Percentiles rank a stretch among this genome's conserved stretches.
Evolutionary conservation across 2,797 vertebrate genomes (phyloP).

Genomic region (Furcifer pardalis): DNA sequence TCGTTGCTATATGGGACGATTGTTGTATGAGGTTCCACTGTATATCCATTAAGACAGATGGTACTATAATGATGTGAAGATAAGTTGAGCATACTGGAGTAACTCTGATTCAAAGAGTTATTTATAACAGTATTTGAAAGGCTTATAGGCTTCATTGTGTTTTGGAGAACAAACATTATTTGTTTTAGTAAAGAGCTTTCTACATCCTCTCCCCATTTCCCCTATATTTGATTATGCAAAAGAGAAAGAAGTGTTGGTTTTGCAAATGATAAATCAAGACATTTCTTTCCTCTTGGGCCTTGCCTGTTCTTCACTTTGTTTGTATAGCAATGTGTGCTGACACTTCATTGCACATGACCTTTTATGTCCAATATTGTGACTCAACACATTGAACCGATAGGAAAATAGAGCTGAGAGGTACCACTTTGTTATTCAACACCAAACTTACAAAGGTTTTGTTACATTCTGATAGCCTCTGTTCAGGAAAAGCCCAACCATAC

Average conservation of each 20-base stretch:
- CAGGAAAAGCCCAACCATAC: rapidly evolving
- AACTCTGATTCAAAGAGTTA: background rate
- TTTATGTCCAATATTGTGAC: slow-evolving; percentile 34
- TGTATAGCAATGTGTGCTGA: slow-evolving; percentile 33
- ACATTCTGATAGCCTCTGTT: background rate
- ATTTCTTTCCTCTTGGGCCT: slow-evolving; percentile 38
- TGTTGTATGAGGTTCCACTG: too few species aligned
- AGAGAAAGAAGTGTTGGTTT: slow-evolving; percentile 35
- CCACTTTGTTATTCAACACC: slow-evolving; percentile 17
- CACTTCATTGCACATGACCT: slow-evolving; percentile 35
- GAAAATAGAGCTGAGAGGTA: background rate
- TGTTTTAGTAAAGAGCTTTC: slow-evolving; percentile 26
- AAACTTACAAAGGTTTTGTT: slow-evolving; percentile 25
- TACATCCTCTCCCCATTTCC: background rate
- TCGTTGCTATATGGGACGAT: too few species aligned
- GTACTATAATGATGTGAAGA: slow-evolving; percentile 2
- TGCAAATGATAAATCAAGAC: slow-evolving; percentile 31
- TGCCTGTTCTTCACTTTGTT: background rate
- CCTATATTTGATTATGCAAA: slow-evolving; percentile 23
- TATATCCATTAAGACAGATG: background rate
- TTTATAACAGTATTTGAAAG: background rate
- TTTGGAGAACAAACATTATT: background rate
- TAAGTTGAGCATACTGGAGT: background rate
- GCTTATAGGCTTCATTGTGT: background rate
- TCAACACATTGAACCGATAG: background rate